Evolutionary conservation across 2,113 vertebrate genomes (phyloP).

Genomic region (Aspidoscelis tigris): DNA sequence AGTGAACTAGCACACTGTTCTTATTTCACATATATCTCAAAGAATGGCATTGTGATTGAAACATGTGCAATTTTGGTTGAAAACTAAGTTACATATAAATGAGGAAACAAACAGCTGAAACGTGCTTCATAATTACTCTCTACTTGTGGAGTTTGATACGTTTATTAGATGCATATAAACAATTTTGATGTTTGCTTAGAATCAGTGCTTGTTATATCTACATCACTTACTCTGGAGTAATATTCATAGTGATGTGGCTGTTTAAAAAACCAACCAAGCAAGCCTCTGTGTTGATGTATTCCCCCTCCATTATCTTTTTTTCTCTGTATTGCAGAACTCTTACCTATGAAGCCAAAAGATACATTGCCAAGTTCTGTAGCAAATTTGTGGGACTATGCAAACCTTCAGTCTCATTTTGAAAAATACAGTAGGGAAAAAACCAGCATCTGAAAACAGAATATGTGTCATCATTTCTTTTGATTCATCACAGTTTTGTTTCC

Average conservation of each 20-base stretch:
- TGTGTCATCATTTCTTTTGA: constrained; percentile 1
- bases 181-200: not conserved
- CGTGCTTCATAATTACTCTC: not conserved
- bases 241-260: not conserved
- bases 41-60: not conserved
- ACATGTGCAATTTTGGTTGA: no score
- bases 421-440: not conserved
- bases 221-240: not conserved
- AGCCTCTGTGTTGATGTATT: not conserved
- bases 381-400: constrained; percentile 1
- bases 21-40: constrained; percentile 21
- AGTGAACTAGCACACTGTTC: not conserved
- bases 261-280: not conserved
- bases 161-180: not conserved
- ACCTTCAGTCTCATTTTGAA: constrained; percentile 13
- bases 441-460: not conserved
- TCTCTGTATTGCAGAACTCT: not conserved
- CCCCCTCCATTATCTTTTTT: not conserved
- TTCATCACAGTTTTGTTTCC: not conserved
- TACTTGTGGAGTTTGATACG: no score
- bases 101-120: not conserved
- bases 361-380: constrained; percentile 20
- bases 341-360: no score
- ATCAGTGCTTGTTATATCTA: not conserved
- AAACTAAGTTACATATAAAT: no score